phyloP scores from a whole-genome alignment of 1,140 invertebrate species.

The Ridgeia piscesae region DNA sequence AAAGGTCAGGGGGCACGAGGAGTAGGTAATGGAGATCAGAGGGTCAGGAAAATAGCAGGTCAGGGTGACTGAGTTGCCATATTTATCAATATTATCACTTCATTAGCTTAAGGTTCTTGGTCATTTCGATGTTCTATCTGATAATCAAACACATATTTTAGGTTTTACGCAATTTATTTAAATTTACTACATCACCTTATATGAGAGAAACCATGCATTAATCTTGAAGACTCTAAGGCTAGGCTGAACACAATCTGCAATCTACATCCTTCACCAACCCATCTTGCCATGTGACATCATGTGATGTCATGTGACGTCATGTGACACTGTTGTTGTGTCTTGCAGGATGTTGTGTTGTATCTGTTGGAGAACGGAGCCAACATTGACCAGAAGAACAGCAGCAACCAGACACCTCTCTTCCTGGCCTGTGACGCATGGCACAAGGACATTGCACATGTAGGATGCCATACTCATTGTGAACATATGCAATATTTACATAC shows the following conservation, averaged over 20 bases:
- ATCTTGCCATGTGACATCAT: background rate
- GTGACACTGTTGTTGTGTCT: conserved; percentile 13
- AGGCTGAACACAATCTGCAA: background rate
- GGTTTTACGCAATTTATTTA: background rate
- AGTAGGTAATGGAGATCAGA: too few species aligned
- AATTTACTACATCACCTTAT: background rate
- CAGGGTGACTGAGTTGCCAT: too few species aligned
- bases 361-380: conserved; percentile 52
- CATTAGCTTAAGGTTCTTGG: background rate
- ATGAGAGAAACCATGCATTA: background rate
- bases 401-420: conserved; percentile 47
- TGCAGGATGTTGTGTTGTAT: conserved; percentile 44
- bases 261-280: background rate
- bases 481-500: too few species aligned
- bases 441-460: conserved; percentile 48
- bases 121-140: too few species aligned
- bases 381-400: conserved; percentile 49
- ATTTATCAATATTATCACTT: too few species aligned
- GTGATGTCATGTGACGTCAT: background rate
- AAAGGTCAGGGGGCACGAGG: background rate
- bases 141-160: background rate
- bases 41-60: too few species aligned
- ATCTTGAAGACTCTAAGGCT: background rate
- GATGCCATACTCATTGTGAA: conserved; percentile 13
- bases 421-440: conserved; percentile 50